These are phyloP conservation scores for Haliclystus octoradiatus DNA, from an alignment of 30 jellyfish, hydroid and myxozoan species.

Conservation along the genomic window DNA sequence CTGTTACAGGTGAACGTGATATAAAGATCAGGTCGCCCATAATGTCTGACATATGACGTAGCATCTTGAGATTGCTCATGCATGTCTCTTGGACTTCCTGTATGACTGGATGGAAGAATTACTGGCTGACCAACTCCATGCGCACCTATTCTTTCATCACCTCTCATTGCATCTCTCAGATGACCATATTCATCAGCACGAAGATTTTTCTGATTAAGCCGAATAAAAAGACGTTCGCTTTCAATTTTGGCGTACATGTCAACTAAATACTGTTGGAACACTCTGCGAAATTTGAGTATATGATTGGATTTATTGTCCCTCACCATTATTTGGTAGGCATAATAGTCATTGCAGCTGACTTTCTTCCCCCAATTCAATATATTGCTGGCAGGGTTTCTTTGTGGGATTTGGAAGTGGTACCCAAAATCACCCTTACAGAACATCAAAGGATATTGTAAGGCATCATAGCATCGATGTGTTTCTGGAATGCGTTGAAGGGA, in stretches of 20 bases:
- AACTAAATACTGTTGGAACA: slow-evolving; percentile 24
- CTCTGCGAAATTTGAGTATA: slow-evolving; percentile 1
- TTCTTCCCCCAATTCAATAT: neutral
- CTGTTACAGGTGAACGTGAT: slow-evolving; percentile 9
- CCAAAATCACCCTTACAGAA: slow-evolving; percentile 28
- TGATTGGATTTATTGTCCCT: neutral
- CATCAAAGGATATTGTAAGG: slow-evolving; percentile 14
- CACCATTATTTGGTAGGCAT: slow-evolving; percentile 8
- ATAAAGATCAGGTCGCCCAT: slow-evolving; percentile 11
- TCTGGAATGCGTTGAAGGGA: neutral
- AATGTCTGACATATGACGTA: neutral
- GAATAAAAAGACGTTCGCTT: slow-evolving; percentile 23
- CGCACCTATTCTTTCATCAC: slow-evolving; percentile 12
- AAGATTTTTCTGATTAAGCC: slow-evolving; percentile 4
- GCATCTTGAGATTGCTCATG: slow-evolving; percentile 2
- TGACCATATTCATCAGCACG: neutral
- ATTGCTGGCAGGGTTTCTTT: slow-evolving; percentile 4
- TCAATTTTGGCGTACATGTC: slow-evolving; percentile 25
- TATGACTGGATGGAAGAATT: neutral
- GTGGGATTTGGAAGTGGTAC: slow-evolving; percentile 11
- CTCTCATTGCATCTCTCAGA: neutral
- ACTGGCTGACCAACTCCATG: neutral
- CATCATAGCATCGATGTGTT: slow-evolving; percentile 26
- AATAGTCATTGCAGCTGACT: neutral
- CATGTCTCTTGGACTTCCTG: slow-evolving; percentile 10